Percentiles rank a stretch among this genome's conserved stretches.
Evolutionary conservation across 2,888 invertebrate genomes (phyloP).

Genomic region (Polia nebulosa): DNA sequence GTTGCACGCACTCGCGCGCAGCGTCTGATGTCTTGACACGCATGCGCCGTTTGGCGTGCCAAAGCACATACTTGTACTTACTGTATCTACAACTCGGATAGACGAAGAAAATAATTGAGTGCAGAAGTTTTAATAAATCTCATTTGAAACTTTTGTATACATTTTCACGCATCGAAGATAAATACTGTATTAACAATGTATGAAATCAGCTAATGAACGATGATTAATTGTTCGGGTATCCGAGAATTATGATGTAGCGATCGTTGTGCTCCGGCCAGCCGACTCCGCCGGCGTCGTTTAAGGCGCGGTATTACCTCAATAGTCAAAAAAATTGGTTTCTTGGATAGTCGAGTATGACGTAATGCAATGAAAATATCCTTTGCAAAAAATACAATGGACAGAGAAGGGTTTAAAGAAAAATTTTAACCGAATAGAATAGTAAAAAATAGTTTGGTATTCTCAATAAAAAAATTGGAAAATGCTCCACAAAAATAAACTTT

Average conservation of each 20-base stretch:
- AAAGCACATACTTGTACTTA: constrained; percentile 78
- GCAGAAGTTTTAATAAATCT: constrained; percentile 62
- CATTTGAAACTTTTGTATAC: constrained; percentile 52
- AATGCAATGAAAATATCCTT: no score
- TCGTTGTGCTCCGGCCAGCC: constrained; percentile 46
- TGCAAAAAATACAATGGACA: no score
- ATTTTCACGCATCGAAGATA: constrained; percentile 51
- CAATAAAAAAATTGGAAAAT: no score
- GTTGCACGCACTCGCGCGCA: constrained; percentile 89
- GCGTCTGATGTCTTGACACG: constrained; percentile 83
- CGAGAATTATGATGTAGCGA: constrained; percentile 37
- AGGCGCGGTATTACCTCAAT: no score
- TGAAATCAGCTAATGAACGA: constrained; percentile 49
- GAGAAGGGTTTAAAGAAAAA: no score
- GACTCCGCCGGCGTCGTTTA: constrained; percentile 40
- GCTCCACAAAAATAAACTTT: no score
- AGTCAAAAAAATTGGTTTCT: no score
- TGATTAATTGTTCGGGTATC: constrained; percentile 45
- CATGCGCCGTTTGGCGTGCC: constrained; percentile 85
- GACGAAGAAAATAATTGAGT: constrained; percentile 68
- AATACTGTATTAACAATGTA: constrained; percentile 40
- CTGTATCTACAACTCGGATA: constrained; percentile 74
- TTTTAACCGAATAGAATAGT: no score
- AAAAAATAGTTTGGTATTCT: no score
- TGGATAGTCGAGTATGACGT: no score